These are phyloP conservation scores for Haemorhous mexicanus DNA, from an alignment of 2,113 vertebrate species.

Conservation along the genomic window DNA sequence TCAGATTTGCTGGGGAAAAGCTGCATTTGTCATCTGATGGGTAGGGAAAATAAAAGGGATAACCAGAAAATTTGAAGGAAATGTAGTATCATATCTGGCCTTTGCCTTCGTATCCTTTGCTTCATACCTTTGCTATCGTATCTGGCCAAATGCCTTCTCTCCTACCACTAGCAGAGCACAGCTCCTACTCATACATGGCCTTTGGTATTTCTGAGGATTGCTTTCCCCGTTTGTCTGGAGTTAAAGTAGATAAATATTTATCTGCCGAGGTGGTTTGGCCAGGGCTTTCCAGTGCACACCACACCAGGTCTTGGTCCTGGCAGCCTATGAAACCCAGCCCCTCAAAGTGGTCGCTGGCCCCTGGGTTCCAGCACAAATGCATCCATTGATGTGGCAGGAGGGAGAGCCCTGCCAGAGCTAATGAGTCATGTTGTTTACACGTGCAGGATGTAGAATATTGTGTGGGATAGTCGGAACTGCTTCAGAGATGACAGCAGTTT, in stretches of 20 bases:
- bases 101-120: not conserved
- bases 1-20: not conserved
- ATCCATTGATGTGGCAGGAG: not conserved
- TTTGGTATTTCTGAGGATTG: not conserved
- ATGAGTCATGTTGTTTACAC: not conserved
- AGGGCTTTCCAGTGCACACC: not conserved
- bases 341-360: not conserved
- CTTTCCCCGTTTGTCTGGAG: not conserved
- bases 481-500: constrained; percentile 1
- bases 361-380: not conserved
- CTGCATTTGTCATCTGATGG: not conserved
- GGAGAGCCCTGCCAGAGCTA: not conserved
- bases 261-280: not conserved
- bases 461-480: not conserved
- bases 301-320: not conserved
- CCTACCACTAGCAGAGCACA: not conserved
- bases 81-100: rapidly evolving
- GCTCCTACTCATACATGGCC: not conserved
- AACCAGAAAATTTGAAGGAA: not conserved
- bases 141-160: not conserved
- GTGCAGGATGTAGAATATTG: not conserved
- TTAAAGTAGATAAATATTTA: not conserved
- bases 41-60: not conserved
- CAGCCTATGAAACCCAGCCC: not conserved
- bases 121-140: not conserved